A percentile compares a stretch with the other conserved stretches of the same genome.
phyloP scores from a whole-genome alignment of 2,113 vertebrate genomes.

The Anthoscopus minutus region DNA sequence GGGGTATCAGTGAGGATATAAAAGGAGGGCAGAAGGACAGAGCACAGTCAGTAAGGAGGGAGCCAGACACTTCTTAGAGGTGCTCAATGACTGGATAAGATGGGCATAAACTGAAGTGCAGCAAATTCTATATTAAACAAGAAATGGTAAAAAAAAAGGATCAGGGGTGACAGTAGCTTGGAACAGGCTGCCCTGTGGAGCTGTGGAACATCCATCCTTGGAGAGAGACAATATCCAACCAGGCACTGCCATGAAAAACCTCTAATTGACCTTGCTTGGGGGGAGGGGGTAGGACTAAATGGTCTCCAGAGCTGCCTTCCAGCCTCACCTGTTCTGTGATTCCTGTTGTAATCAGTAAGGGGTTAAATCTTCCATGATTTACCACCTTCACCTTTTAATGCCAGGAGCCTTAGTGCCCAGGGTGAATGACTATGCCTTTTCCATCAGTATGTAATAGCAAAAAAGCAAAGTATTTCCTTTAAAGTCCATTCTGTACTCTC shows the following conservation, averaged over 20 bases:
- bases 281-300: background rate
- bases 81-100: background rate
- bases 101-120: background rate
- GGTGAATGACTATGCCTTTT: background rate
- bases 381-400: background rate
- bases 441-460: background rate
- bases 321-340: background rate
- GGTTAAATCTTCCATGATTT: background rate
- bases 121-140: background rate
- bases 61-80: background rate
- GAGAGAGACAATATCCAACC: background rate
- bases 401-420: background rate
- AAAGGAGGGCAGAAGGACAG: background rate
- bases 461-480: background rate
- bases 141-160: background rate
- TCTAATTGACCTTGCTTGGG: background rate
- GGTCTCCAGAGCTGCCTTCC: background rate
- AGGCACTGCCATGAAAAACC: background rate
- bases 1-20: accelerated
- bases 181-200: background rate
- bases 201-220: background rate
- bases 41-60: accelerated
- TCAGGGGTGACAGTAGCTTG: background rate
- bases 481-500: background rate
- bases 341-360: background rate